phyloP scores from a whole-genome alignment of 2,888 invertebrate species.

The Euproctis similis region DNA sequence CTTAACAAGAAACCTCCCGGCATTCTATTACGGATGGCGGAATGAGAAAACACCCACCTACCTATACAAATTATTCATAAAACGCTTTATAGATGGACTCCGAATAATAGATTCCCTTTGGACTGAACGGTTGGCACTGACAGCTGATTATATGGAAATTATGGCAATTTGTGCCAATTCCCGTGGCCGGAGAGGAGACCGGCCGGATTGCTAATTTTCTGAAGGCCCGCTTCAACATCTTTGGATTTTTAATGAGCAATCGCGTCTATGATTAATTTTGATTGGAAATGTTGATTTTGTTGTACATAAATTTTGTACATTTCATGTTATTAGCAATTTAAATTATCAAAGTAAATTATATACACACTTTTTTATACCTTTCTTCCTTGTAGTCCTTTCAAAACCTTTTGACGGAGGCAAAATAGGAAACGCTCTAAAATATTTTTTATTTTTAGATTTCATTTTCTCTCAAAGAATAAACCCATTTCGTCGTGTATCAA shows the following conservation, averaged over 20 bases:
- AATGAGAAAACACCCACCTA: conserved; percentile 28
- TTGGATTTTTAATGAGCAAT: conserved; percentile 23
- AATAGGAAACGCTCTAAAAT: too few species aligned
- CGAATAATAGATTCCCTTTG: conserved; percentile 34
- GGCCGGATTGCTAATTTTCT: conserved; percentile 19
- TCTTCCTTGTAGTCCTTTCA: too few species aligned
- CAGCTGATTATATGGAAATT: conserved; percentile 38
- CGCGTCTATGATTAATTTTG: conserved; percentile 17
- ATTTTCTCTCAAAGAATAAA: too few species aligned
- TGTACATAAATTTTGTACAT: conserved; percentile 1
- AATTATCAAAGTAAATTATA: too few species aligned
- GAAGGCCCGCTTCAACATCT: conserved; percentile 17
- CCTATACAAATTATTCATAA: conserved; percentile 30
- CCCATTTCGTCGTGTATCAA: too few species aligned
- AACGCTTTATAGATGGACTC: conserved; percentile 29
- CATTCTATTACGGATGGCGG: conserved; percentile 15
- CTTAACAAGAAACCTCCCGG: conserved; percentile 18
- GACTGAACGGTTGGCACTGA: conserved; percentile 26
- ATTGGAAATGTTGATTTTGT: conserved; percentile 1
- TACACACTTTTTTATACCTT: too few species aligned
- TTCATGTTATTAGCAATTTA: too few species aligned
- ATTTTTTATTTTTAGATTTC: too few species aligned
- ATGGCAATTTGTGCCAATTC: conserved; percentile 32
- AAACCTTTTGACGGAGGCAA: too few species aligned
- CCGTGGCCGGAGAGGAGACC: conserved; percentile 20